These are phyloP conservation scores for Chiridota heheva DNA, from an alignment of 35 echinoderm and acorn worm genomes.

Conservation along the genomic window DNA sequence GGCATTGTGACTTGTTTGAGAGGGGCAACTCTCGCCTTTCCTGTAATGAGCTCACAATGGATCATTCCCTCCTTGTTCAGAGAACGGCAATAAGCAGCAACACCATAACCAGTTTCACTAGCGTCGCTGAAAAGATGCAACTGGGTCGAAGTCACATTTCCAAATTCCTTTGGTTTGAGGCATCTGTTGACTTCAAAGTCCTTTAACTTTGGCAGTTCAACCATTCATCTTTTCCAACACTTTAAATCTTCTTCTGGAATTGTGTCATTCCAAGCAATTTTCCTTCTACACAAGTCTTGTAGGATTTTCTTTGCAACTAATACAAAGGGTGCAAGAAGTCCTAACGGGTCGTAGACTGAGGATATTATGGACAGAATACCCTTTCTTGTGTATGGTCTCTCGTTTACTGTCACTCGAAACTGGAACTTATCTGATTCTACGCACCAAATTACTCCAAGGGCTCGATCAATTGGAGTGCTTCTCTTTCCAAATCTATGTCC, in stretches of 20 bases:
- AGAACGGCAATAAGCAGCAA: constrained; percentile 45
- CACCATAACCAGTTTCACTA: constrained; percentile 53
- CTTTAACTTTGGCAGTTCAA: constrained; percentile 60
- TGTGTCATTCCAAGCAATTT: constrained; percentile 67
- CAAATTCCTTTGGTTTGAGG: constrained; percentile 38
- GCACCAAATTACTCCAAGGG: constrained; percentile 58
- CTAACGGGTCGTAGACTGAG: constrained; percentile 75
- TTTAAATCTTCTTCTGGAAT: constrained; percentile 31
- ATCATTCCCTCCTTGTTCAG: constrained; percentile 22
- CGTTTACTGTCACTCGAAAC: constrained; percentile 41
- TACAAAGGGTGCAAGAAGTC: constrained; percentile 55
- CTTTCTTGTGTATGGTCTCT: constrained; percentile 41
- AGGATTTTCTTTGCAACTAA: constrained; percentile 63
- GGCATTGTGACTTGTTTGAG: constrained; percentile 65
- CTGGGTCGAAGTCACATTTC: constrained; percentile 1
- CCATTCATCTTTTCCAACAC: constrained; percentile 56
- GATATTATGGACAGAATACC: constrained; percentile 47
- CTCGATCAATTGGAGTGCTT: constrained; percentile 54
- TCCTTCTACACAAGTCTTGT: constrained; percentile 61
- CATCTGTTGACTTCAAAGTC: constrained; percentile 41
- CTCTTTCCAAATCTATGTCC: constrained; percentile 44
- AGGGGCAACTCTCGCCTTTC: constrained; percentile 62
- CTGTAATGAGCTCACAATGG: constrained; percentile 29
- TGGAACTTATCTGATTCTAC: constrained; percentile 53
- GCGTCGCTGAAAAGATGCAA: constrained; percentile 80